Evolutionary conservation across 2,888 invertebrate species (phyloP), one percentile per base, ranked within the genome.

Genomic region (Philhelius pedissequus): DNA sequence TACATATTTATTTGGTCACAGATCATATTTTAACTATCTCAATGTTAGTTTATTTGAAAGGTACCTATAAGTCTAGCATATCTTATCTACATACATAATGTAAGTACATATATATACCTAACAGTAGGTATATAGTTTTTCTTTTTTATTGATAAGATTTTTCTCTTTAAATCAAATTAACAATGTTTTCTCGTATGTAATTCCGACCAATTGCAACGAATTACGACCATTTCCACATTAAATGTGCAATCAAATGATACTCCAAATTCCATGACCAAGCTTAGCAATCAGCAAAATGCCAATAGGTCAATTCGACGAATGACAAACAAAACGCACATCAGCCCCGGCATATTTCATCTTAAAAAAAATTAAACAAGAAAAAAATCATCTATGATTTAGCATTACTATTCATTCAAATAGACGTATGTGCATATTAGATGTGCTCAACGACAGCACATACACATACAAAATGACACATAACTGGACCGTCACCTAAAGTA

Each of bases 231-330:
- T 79, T 50, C 25, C 58, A 52, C 32, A 40, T 66, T 43, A 48
- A 70, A 71, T 32, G 4, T 32, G n/a, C 54, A 48, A 64, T 40
- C 48, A 74, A 69, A 64, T 48, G 40, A 38, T 30, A 54, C 27
- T 62, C 32, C 35, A 27, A 1, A 64, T 50, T 25, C 11, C 48
- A 54, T 35, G 35, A 20, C 35, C 43, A 68, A 60, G 70, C 68
- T 73, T 18, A 68, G 68, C 73, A 82, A 77, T 82, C 76, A 82
- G 58, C 35, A 32, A 82, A 68, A 77, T 52, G 82, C 18, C 68
- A 82, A 73, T 40, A 73, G 82, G 76, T 77, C 77, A 82, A 68
- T 62, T 68, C 11, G 11, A 30, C 70, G 60, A 60, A 38, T 27
- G 73, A 45, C 73, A 68, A 77, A 54, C 73, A 54, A 45, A 68